Base-by-base conservation (phyloP, 2,113 vertebrate genomes). In the Chrysochloris asiatica region DNA sequence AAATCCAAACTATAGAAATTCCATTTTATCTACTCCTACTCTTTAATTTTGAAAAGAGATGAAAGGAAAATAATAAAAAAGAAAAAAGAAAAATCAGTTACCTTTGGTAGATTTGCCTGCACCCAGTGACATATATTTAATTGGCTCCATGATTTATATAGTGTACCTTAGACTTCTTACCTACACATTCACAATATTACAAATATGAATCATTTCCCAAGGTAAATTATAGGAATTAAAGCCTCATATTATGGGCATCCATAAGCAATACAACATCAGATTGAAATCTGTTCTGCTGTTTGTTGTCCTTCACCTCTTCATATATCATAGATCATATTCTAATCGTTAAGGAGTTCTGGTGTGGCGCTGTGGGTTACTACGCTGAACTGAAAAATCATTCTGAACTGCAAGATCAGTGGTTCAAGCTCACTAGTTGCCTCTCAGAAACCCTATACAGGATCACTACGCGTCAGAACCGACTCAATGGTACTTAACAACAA, bases 191-290 rank as follows among this genome's bases (percentile, higher is more conserved):
- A 95, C 95, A 97, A 96, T 97, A 98, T 98, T 98, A 96, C 98
- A 96, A 97, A 97, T 98, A 97, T 96, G 92, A 97, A 96, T 95
- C 97, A 96, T 96, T 97, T 95, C 95, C 96, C 95, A 95, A 65
- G 97, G 97, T 95, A 98, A 98, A 96, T 98, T 98, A 97, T 96
- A 96, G 89, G 97, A 96, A 97, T 98, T 97, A 97, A 94, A 92
- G 63, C 67, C 22, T 77, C 33, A 69, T 5, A 19, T 73, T 93
- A 89, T 91, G 84, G 95, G 86, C 80, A 94, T 93, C 97, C 95
- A 94, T 94, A 94, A 96, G 93, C 88, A 94, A 86, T n/a, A 45
- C 30, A 65, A 75, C 95, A 93, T 92, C 95, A 89, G 91, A 96
- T 80, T 61, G 72, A 97, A 97, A 63, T 50, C 0, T 19, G 14